Evolutionary conservation across 2,888 invertebrate genomes (phyloP).

Genomic region (Diarsia rubi): DNA sequence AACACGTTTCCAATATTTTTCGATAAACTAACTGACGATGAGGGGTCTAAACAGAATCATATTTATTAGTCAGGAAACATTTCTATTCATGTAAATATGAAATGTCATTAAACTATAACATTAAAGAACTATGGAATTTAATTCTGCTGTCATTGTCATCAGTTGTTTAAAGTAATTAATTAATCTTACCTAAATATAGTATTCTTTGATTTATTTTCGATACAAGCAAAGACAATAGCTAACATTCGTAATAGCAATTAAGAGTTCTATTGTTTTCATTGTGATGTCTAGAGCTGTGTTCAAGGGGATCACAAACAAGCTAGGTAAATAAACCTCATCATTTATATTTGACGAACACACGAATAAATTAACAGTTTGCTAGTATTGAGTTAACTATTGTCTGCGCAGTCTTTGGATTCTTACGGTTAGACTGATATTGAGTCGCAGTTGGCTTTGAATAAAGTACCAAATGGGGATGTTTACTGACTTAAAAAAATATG

Average conservation of each 20-base stretch:
- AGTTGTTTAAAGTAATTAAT: not conserved
- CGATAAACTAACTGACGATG: no score
- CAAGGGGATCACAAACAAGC: conserved; percentile 39
- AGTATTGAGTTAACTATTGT: not conserved
- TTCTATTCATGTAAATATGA: not conserved
- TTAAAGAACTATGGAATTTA: conserved; percentile 1
- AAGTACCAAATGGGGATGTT: no score
- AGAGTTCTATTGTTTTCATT: conserved; percentile 42
- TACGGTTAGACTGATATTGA: not conserved
- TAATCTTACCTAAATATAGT: conserved; percentile 1
- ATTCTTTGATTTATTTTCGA: conserved; percentile 3
- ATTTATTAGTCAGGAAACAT: no score
- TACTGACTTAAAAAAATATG: no score
- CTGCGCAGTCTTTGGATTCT: not conserved
- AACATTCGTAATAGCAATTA: conserved; percentile 34
- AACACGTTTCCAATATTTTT: no score
- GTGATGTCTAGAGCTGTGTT: conserved; percentile 22
- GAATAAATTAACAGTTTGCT: conserved; percentile 12
- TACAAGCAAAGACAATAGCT: conserved; percentile 4
- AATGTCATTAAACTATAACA: not conserved
- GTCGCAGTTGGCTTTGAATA: not conserved
- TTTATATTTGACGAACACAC: conserved; percentile 32
- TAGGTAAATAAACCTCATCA: conserved; percentile 8
- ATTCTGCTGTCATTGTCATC: not conserved
- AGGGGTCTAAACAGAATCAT: no score